Evolutionary conservation across 1,140 invertebrate genomes (phyloP).

Genomic region (Drosophila sechellia): DNA sequence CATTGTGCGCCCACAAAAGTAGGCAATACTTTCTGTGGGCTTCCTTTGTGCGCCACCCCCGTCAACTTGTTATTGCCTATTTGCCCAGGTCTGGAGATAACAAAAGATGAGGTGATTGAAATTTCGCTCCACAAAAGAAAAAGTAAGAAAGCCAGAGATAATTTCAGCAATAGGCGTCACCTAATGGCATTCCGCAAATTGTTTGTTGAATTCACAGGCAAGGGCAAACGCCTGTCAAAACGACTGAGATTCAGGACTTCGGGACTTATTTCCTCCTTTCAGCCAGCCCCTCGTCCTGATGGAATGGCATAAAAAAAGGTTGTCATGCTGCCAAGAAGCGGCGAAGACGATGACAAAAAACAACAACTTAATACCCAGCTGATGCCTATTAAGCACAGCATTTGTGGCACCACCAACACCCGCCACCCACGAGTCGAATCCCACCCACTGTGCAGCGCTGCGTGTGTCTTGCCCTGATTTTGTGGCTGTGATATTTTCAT

Average conservation of each 20-base stretch:
- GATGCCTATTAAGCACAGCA: conserved; percentile 83
- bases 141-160: conserved; percentile 61
- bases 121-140: conserved; percentile 37
- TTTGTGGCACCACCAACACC: conserved; percentile 62
- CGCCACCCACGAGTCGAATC: not conserved
- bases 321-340: conserved; percentile 72
- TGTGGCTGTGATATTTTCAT: conserved; percentile 80
- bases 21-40: conserved; percentile 43
- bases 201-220: conserved; percentile 64
- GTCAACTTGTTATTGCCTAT: conserved; percentile 57
- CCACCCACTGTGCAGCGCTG: conserved; percentile 38
- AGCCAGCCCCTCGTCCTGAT: not conserved
- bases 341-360: conserved; percentile 66
- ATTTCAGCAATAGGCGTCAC: conserved; percentile 74
- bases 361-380: conserved; percentile 82
- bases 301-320: conserved; percentile 58
- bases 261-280: conserved; percentile 5
- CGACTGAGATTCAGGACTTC: conserved; percentile 34
- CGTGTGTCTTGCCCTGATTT: conserved; percentile 73
- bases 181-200: conserved; percentile 81
- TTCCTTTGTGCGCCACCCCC: conserved; percentile 34
- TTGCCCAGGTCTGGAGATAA: conserved; percentile 41
- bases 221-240: conserved; percentile 63
- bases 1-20: conserved; percentile 35
- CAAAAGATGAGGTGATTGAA: conserved; percentile 76